Evolutionary conservation across 2,888 invertebrate species (phyloP).

Genomic region (Blomia tropicalis): DNA sequence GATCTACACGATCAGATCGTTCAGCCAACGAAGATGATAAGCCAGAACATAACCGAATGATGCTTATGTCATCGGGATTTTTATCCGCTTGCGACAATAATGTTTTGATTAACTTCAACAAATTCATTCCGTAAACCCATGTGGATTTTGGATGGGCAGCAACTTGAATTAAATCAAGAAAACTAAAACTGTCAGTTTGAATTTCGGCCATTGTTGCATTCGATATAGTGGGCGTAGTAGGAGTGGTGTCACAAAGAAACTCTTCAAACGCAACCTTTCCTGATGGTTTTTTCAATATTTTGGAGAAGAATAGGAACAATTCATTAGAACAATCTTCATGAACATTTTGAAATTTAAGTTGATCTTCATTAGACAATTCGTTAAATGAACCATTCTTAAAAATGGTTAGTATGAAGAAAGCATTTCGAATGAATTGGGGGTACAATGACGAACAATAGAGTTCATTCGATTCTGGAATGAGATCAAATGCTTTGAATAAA

Average conservation of each 20-base stretch:
- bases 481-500: background rate
- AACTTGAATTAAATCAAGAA: slow-evolving; percentile 36
- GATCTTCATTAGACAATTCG: background rate
- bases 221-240: slow-evolving; percentile 28
- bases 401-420: slow-evolving; percentile 6
- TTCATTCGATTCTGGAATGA: background rate
- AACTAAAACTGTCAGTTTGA: background rate
- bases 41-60: slow-evolving; percentile 51
- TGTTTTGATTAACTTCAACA: slow-evolving; percentile 62
- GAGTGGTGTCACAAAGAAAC: slow-evolving; percentile 46
- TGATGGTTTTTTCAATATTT: slow-evolving; percentile 60
- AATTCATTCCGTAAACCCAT: slow-evolving; percentile 33
- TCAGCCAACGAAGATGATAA: slow-evolving; percentile 37
- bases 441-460: background rate
- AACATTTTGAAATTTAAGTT: background rate
- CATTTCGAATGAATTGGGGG: slow-evolving; percentile 7
- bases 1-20: slow-evolving; percentile 42
- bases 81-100: slow-evolving; percentile 40
- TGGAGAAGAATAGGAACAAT: slow-evolving; percentile 68
- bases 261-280: slow-evolving; percentile 64
- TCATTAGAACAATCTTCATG: slow-evolving; percentile 33
- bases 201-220: background rate
- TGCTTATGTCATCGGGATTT: slow-evolving; percentile 45
- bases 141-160: slow-evolving; percentile 44
- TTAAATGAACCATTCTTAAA: background rate